Evolutionary conservation across 1,140 invertebrate species (phyloP).

Genomic region (Danaus melanippus): DNA sequence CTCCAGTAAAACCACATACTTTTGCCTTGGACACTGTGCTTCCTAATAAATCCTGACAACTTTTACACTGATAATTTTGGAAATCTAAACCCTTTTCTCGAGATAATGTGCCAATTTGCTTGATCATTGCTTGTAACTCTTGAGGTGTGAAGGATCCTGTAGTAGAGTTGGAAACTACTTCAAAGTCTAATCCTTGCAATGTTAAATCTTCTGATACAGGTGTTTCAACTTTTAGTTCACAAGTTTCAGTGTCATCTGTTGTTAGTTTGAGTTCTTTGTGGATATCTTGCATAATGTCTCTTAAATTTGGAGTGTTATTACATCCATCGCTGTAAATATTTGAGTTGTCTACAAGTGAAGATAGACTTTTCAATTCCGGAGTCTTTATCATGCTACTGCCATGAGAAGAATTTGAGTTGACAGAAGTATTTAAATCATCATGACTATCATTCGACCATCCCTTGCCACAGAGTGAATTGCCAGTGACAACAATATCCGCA

Average conservation of each 20-base stretch:
- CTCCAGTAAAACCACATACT: slow-evolving; percentile 88
- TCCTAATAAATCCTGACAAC: slow-evolving; percentile 84
- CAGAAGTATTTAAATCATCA: slow-evolving; percentile 56
- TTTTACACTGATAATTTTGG: slow-evolving; percentile 90
- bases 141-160: slow-evolving; percentile 67
- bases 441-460: slow-evolving; percentile 80
- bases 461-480: slow-evolving; percentile 78
- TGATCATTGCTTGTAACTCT: slow-evolving; percentile 76
- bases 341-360: slow-evolving; percentile 66
- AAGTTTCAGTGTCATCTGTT: slow-evolving; percentile 44
- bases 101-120: slow-evolving; percentile 79
- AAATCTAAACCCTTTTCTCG: slow-evolving; percentile 87
- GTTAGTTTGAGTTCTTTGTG: slow-evolving; percentile 67
- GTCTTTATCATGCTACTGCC: slow-evolving; percentile 65
- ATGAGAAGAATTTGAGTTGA: slow-evolving; percentile 63
- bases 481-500: slow-evolving; percentile 55
- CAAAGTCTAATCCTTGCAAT: slow-evolving; percentile 72
- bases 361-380: slow-evolving; percentile 67
- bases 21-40: slow-evolving; percentile 82
- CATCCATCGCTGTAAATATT: slow-evolving; percentile 69
- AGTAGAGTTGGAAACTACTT: slow-evolving; percentile 67
- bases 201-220: slow-evolving; percentile 54
- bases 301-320: slow-evolving; percentile 73
- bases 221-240: slow-evolving; percentile 34
- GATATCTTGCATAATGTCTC: slow-evolving; percentile 74